Base-by-base conservation (phyloP, 1,140 invertebrate species). In the Zophobas morio region DNA sequence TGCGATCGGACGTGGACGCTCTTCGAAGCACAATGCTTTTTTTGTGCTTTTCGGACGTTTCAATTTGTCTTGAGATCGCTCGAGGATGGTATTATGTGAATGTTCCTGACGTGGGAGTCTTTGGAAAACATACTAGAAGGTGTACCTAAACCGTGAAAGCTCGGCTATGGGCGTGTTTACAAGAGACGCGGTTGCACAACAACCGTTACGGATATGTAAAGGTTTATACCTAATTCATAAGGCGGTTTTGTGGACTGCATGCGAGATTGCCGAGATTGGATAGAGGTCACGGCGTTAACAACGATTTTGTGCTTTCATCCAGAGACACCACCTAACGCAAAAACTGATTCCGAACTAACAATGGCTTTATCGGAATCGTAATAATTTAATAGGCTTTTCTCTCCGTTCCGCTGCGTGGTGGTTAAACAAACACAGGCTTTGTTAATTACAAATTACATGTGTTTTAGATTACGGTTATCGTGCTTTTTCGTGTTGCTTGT, bases 221-320 rank as follows among this genome's bases (percentile, higher is more conserved):
- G 60, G 60, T 66, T 66, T 66, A 66, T 66, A 66, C 60, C 39
- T 66, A 66, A 66, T 66, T 66, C 60, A 66, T 66, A 63, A 63
- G 57, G 37, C 32, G 34, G 36, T 57, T 20, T 20, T 51, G 49
- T 20, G 49, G 49, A 51, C 49, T 51, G 49, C n/a, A 51, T 20
- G n/a, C n/a, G 49, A 46, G 42, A 46, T 46, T 46, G 3, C 49
- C 49, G n/a, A 5, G n/a, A 20, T 2, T 51, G 49, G 4, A 51
- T 46, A 51, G 49, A 51, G 49, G 49, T 51, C 49, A 51, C n/a
- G 6, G 20, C 49, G 49, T 4, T 51, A 2, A n/a, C 6, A 51
- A 5, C 49, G 49, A n/a, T 51, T 51, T 46, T 46, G 42, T 46
- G 3, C 0, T 46, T 46, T 4, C 42, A 46, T 8, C 3, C 3